Evolutionary conservation across 2,797 vertebrate genomes (phyloP).

Genomic region (Tachyglossus aculeatus): DNA sequence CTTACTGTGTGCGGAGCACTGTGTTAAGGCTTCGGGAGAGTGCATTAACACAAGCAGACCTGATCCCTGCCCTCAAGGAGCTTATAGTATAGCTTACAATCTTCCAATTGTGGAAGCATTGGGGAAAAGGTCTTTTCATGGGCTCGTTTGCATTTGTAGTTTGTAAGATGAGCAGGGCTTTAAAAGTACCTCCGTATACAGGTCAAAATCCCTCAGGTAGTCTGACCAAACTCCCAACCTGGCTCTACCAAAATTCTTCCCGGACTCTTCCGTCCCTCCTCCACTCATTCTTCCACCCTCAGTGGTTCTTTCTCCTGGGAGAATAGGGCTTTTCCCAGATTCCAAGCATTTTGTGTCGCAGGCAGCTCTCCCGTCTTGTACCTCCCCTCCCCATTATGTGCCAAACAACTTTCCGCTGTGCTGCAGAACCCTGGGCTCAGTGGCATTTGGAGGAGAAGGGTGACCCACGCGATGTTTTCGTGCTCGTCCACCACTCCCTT

Average conservation of each 20-base stretch:
- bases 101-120: no score
- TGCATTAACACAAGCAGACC: no score
- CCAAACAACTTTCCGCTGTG: background rate
- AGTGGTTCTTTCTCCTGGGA: background rate
- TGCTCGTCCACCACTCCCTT: no score
- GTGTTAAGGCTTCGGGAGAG: no score
- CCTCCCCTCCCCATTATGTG: background rate
- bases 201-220: no score
- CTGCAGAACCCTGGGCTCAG: background rate
- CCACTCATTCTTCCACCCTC: background rate
- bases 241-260: background rate
- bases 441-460: background rate
- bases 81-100: no score
- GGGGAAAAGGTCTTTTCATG: background rate
- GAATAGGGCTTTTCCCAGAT: background rate
- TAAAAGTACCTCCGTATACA: background rate
- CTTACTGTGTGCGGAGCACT: no score
- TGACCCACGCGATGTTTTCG: background rate
- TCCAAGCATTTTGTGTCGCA: background rate
- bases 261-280: background rate
- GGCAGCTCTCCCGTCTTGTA: background rate
- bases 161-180: slow-evolving; percentile 1
- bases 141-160: background rate
- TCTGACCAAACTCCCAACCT: background rate
- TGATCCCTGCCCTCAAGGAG: no score